A percentile compares a stretch with the other conserved stretches of the same genome.
phyloP scores from a whole-genome alignment of 2,113 vertebrate species.

The Gallinago undulata region DNA sequence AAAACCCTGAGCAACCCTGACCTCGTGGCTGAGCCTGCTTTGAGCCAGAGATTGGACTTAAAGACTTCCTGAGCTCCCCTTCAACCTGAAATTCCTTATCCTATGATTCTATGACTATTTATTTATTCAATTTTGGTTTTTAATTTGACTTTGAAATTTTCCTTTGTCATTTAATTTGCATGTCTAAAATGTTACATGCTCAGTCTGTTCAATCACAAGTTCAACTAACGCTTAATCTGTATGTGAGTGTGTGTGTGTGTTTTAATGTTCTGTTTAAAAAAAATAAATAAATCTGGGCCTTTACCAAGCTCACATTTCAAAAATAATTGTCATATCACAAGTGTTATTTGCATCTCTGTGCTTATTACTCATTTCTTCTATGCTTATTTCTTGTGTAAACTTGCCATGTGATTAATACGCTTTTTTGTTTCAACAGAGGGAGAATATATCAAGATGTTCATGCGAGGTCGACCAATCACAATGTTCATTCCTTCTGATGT shows the following conservation, averaged over 20 bases:
- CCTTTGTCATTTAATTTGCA: background rate
- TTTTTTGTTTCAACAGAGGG: conserved; percentile 87
- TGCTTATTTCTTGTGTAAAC: background rate
- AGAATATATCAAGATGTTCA: conserved; percentile 98
- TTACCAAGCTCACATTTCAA: background rate
- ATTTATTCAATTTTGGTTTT: background rate
- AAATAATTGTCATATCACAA: background rate
- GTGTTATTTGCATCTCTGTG: background rate
- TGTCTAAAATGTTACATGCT: background rate
- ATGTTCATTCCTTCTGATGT: conserved; percentile 98
- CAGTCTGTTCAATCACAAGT: background rate
- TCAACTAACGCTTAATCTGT: background rate
- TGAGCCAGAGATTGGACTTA: background rate
- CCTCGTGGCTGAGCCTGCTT: background rate
- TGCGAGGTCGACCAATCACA: conserved; percentile 97
- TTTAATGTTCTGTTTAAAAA: background rate
- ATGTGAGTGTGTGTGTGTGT: background rate
- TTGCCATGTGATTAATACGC: conserved; percentile 6
- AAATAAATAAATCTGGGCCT: background rate
- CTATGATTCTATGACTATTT: background rate
- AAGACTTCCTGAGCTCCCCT: background rate
- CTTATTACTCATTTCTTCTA: background rate
- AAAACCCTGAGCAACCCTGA: background rate
- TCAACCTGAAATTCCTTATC: background rate
- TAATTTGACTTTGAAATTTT: background rate